phyloP scores from a whole-genome alignment of 2,888 invertebrate genomes.

The Drosophila quinaria region DNA sequence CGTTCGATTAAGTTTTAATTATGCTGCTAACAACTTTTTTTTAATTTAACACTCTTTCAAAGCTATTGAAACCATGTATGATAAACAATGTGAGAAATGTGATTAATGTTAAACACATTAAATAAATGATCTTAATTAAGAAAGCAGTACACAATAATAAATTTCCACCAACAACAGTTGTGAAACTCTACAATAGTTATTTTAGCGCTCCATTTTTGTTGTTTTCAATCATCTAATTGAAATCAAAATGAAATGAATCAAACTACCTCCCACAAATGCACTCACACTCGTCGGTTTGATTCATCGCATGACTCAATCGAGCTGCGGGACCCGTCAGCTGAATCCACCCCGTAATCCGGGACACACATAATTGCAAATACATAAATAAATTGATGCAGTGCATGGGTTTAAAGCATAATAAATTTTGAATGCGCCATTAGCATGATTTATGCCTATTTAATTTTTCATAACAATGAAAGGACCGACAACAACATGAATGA shows the following conservation, averaged over 20 bases:
- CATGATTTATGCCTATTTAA: constrained; percentile 82
- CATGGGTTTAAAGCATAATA: constrained; percentile 77
- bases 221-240: constrained; percentile 72
- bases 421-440: constrained; percentile 82
- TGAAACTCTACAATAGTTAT: constrained; percentile 2
- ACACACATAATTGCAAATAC: constrained; percentile 62
- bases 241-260: constrained; percentile 40
- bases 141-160: not conserved
- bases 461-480: constrained; percentile 79
- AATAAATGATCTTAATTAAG: constrained; percentile 7
- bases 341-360: constrained; percentile 39
- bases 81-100: not conserved
- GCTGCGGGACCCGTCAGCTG: constrained; percentile 19
- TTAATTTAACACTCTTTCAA: too few species aligned
- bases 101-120: constrained; percentile 6
- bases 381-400: constrained; percentile 63
- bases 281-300: not conserved
- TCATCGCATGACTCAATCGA: constrained; percentile 42
- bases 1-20: too few species aligned
- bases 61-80: too few species aligned
- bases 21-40: too few species aligned
- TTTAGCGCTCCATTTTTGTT: constrained; percentile 8
- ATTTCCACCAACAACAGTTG: not conserved
- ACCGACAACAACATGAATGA: constrained; percentile 46
- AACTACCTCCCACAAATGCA: not conserved